Evolutionary conservation across 1,140 invertebrate genomes (phyloP), one percentile per base, ranked within the genome.

Genomic region (Drosophila malerkotliana): DNA sequence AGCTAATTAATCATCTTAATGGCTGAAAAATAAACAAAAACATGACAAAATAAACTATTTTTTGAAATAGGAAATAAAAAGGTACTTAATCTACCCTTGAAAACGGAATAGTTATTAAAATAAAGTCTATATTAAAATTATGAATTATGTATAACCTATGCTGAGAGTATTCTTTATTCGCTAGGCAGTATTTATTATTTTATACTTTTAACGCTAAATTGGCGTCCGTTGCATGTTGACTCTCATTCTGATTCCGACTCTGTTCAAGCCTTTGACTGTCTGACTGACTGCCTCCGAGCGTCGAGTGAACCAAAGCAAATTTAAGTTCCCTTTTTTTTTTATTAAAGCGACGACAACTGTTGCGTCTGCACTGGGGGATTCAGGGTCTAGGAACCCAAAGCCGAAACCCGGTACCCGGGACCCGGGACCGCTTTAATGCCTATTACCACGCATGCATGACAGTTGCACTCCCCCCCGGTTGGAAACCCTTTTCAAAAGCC

Each of bases 391-490:
- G 10, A 39, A 6, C 9, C 26, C 14, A 14, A 14, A 10, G 12
- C 24, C 26, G 34, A 55, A 52, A 39, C 41, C 47, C 32, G 39
- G 30, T 53, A 59, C 57, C 41, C 44, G 41, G 56, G 47, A 28
- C 51, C 57, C 39, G 74, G 59, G 71, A 45, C 58, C 64, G 82
- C 64, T 76, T 78, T 68, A 75, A 78, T 85, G 82, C 78, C 80
- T 87, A 85, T 85, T 85, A 87, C 83, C 74, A 81, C 68, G 81
- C 82, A 87, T 87, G 81, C 82, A 84, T 84, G 82, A 74, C 81
- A 87, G 81, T 52, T 60, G 30, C 44, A n/a, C 32, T 57, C 67
- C 49, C 45, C 39, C 41, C 14, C 14, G 4, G 4, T 5, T 1
- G 8, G 41, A n/a, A 41, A 7, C 18, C 34, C 60, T 51, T 53